Base-by-base conservation (phyloP, 2,888 invertebrate species). In the Cataglyphis livida region DNA sequence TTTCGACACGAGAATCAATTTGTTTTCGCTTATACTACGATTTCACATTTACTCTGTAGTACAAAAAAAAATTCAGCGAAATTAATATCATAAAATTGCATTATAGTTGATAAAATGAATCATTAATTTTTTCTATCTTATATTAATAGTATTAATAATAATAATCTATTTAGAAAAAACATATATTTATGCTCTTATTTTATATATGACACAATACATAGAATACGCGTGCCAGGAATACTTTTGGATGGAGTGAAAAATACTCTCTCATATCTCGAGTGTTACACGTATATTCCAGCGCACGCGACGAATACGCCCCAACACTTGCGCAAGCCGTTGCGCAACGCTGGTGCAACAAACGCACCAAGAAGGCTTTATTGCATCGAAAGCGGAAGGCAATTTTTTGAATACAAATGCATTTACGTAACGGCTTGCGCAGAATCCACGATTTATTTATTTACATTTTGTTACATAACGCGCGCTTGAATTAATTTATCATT, bases 241-340 rank as follows among this genome's bases (percentile, higher is more conserved):
- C 3, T n/a, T 12, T 18, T n/a, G 51, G 59, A n/a, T 21, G 9
- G 54, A 32, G 32, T 59, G 38, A 48, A 73, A 71, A 61, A 59
- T 71, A 78, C 6, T 25, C 28, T 28, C 18, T 15, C 51, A 21
- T 15, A n/a, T 78, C 71, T 78, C 9, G 57, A 6, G 57, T 61
- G 12, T n/a, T 51, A 51, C n/a, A 48, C 6, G n/a, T 51, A 18
- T 78, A 48, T 25, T 78, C 59, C 35, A 68, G 73, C 21, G 25
- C 21, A 28, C 28, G 28, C 51, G n/a, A 7, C 48, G 6, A 6
- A 4, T 38, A 32, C 44, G 74, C 59, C 59, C 59, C 73, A 79
- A 79, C 44, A 79, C 59, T 78, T 78, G 78, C 71, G 73, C 73
- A 78, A 78, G 57, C 0, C 28, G 18, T 78, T 78, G 73, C 78